Evolutionary conservation across 1,140 invertebrate genomes (phyloP), one percentile per base, ranked within the genome.

Genomic region (Pachypeltis micranthus): DNA sequence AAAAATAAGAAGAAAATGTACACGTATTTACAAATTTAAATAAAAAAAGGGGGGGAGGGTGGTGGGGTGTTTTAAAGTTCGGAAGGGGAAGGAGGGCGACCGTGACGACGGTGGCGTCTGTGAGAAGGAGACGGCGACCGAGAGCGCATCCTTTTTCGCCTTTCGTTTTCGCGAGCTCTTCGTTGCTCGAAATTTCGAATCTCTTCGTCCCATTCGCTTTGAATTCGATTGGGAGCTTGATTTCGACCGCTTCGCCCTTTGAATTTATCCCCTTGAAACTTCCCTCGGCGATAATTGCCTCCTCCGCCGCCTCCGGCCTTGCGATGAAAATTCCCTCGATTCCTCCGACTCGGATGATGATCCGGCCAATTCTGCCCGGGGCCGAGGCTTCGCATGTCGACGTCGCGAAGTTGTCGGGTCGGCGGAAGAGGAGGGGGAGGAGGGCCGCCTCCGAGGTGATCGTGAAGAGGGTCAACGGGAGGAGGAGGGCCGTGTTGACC

Each of bases 131-230:
- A 59, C 25, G 61, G 51, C 2, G 56, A 61, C 2, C 54, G 21
- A 4, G 51, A 62, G 55, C 61, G 62, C 28, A 34, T 60, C 31
- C 57, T 24, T 44, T 61, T 62, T 31, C 62, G 16, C 56, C 60
- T 44, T 47, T 55, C 26, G 31, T 28, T 57, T 34, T 54, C 25
- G 27, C 59, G 28, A 39, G 59, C 57, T 47, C 66, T 62, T 59
- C 64, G 28, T 44, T 68, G 65, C 61, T 68, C 67, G 51, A 68
- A 68, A 16, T 66, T 63, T 28, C 67, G 31, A 2, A 68, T 68
- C 54, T 68, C 67, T 63, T 68, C 65, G 51, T 68, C 67, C 63
- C 66, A 68, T 23, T 68, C 67, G 31, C 23, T 62, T 39, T 67
- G 67, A 23, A 67, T 51, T 39, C 31, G 7, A 16, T 39, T 39